Evolutionary conservation across 1,140 invertebrate genomes (phyloP).

Genomic region (Trichogramma pretiosum): DNA sequence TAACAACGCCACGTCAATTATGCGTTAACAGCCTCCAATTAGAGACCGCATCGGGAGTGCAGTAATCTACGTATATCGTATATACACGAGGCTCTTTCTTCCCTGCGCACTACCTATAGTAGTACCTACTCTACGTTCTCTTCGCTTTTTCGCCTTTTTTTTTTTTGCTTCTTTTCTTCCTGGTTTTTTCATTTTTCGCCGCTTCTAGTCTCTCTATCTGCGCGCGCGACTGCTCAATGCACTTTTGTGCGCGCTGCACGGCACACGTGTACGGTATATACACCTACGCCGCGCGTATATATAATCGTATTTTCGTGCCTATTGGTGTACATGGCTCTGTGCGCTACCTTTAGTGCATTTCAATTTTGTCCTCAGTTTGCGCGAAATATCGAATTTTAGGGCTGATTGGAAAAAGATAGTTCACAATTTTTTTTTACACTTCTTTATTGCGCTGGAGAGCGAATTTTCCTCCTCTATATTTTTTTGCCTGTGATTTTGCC

Average conservation of each 20-base stretch:
- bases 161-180: neutral
- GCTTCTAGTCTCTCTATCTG: neutral
- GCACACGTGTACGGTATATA: no score
- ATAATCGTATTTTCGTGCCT: no score
- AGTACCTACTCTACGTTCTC: neutral
- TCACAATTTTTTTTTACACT: neutral
- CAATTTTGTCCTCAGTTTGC: no score
- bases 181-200: neutral
- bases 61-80: slow-evolving; percentile 18
- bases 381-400: no score
- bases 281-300: no score
- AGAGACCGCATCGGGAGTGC: slow-evolving; percentile 26
- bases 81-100: neutral
- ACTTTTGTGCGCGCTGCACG: no score
- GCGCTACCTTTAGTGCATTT: no score
- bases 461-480: no score
- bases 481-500: slow-evolving; percentile 3
- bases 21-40: slow-evolving; percentile 31
- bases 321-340: no score
- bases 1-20: slow-evolving; percentile 32
- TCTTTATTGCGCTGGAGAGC: neutral
- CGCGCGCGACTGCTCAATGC: no score
- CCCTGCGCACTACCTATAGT: neutral
- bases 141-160: neutral
- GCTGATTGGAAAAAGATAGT: neutral